Evolutionary conservation across 2,888 invertebrate genomes (phyloP), one percentile per base, ranked within the genome.

Genomic region (Drosophila rellima): DNA sequence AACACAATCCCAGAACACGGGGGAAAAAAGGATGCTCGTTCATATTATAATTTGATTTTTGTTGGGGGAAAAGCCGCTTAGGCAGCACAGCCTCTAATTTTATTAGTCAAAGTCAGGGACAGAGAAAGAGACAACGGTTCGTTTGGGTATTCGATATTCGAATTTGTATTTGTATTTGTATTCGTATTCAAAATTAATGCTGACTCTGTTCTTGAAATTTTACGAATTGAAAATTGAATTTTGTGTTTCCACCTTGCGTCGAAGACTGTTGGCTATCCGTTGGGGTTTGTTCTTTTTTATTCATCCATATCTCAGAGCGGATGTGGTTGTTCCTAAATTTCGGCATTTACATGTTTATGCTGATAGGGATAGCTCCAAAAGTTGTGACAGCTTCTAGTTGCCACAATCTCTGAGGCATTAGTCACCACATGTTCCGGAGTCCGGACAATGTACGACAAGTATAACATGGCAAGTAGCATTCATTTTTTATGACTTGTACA

Each of bases 41-140:
- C 67, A 66, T 82, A 80, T 85, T 82, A 74, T 73, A 85, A 85
- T 85, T 82, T 66, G 83, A 71, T 82, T 78, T 69, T 56, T 62
- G 63, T 55, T 48, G 42, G 35, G 37, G 44, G 61, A 59, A 74
- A 86, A 82, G 69, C 83, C 62, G 86, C 76, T 83, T 80, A 84
- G 56, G 50, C 61, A 56, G 35, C 26, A 63, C 17, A 35, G 57
- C 29, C 57, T 59, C 54, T 64, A 70, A 77, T 74, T 67, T 62
- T 61, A 70, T 78, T 74, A 74, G 69, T 51, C 33, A 20, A 52
- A 74, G 29, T 33, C 54, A 23, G 26, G 48, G 33, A 45, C 23
- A 51, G 15, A 33, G 39, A 18, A 4, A 42, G 20, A 29, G 26
- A 26, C 17, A 31, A 18, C 35, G 37, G 31, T 44, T 37, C 44